These are phyloP conservation scores for Caiman crocodilus DNA, from an alignment of 2,797 vertebrate species.

Conservation along the genomic window DNA sequence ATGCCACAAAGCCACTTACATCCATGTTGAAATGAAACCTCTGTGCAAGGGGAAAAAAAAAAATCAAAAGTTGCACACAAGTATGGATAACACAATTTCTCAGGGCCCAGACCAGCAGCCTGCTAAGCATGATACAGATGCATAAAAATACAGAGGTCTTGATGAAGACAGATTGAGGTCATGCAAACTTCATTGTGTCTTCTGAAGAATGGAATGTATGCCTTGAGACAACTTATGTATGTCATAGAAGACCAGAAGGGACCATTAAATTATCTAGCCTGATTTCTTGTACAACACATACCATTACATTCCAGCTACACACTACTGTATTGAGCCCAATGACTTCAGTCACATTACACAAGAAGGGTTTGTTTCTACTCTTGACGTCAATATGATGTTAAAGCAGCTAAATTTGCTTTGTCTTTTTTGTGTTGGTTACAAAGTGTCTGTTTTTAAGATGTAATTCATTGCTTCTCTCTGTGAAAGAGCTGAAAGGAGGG, in stretches of 20 bases:
- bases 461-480: background rate
- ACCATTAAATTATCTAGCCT: background rate
- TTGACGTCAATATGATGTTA: background rate
- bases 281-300: background rate
- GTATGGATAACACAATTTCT: background rate
- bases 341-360: background rate
- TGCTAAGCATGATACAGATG: background rate
- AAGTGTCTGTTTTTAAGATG: background rate
- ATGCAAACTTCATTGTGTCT: background rate
- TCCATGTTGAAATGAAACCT: background rate
- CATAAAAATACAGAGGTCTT: background rate
- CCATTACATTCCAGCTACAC: background rate
- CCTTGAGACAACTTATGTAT: background rate
- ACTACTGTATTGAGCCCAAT: background rate
- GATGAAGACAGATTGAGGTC: background rate
- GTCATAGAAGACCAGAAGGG: background rate
- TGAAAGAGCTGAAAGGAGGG: background rate
- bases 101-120: background rate
- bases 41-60: background rate
- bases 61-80: background rate
- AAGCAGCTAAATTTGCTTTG: background rate
- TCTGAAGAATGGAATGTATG: background rate
- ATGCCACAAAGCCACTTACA: background rate
- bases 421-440: background rate
- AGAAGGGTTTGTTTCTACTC: fast-evolving